A percentile compares a stretch with the other conserved stretches of the same genome.
Evolutionary conservation across 2,888 invertebrate species (phyloP).

Genomic region (Cheilosia urbana): DNA sequence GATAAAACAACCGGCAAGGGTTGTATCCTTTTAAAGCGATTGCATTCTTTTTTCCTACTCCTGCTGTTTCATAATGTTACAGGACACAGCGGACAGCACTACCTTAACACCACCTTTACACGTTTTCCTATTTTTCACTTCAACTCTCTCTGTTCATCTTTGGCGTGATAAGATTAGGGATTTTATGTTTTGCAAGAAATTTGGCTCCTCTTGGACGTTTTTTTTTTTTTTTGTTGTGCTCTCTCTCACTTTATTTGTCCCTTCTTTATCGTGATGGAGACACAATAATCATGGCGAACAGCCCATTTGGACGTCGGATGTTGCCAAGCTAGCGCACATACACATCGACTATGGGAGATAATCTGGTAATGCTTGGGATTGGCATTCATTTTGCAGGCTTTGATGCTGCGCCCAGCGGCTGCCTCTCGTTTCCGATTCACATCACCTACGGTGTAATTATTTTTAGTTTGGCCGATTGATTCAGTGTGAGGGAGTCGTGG

Average conservation of each 20-base stretch:
- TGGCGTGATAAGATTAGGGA: constrained; percentile 73
- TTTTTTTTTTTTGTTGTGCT: constrained; percentile 26
- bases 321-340: constrained; percentile 41
- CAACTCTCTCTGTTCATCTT: constrained; percentile 49
- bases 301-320: constrained; percentile 60
- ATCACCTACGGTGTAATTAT: constrained; percentile 66
- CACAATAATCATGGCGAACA: constrained; percentile 68
- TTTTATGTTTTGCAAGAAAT: constrained; percentile 70
- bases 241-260: constrained; percentile 3
- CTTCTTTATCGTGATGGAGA: constrained; percentile 47
- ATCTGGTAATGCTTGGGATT: constrained; percentile 50
- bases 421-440: constrained; percentile 29
- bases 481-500: constrained; percentile 22
- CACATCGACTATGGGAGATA: constrained; percentile 21
- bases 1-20: constrained; percentile 64
- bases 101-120: constrained; percentile 58
- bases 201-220: constrained; percentile 16
- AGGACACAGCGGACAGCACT: constrained; percentile 21
- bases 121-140: constrained; percentile 31
- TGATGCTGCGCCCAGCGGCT: neutral
- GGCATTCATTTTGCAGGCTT: constrained; percentile 26
- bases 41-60: constrained; percentile 50
- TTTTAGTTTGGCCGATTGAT: constrained; percentile 65
- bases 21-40: constrained; percentile 71
- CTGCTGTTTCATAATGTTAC: constrained; percentile 53